Evolutionary conservation across 2,888 invertebrate species (phyloP).

Genomic region (Oxyteleia sp.): DNA sequence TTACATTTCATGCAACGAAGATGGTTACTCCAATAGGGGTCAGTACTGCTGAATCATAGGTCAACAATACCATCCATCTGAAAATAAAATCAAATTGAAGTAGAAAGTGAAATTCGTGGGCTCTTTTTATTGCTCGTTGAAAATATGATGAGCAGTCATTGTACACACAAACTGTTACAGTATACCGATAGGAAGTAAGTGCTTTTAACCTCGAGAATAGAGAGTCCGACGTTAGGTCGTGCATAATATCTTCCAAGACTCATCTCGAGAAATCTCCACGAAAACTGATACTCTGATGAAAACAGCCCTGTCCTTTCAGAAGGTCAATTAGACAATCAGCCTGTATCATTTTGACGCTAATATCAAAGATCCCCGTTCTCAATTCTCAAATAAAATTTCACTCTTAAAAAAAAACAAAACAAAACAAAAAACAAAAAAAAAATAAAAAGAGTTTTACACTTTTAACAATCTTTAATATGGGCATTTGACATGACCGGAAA

Average conservation of each 20-base stretch:
- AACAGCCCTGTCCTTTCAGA: constrained; percentile 4
- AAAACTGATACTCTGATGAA: constrained; percentile 31
- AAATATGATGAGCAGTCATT: constrained; percentile 18
- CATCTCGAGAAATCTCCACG: constrained; percentile 18
- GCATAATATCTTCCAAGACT: constrained; percentile 21
- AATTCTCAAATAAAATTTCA: not conserved
- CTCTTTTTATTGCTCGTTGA: constrained; percentile 22
- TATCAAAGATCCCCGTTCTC: not conserved
- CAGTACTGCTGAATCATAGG: constrained; percentile 8
- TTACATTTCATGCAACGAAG: too few relatives aligned
- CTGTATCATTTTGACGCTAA: constrained; percentile 3
- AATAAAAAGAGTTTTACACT: too few relatives aligned
- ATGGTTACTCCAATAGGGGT: too few relatives aligned
- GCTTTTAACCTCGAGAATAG: constrained; percentile 33
- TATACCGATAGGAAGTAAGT: constrained; percentile 6
- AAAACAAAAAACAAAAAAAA: too few relatives aligned
- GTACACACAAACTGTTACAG: not conserved
- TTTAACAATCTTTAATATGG: too few relatives aligned
- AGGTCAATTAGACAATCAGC: constrained; percentile 38
- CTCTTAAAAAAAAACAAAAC: too few relatives aligned
- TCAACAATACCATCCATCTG: not conserved
- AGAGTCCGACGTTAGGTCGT: constrained; percentile 43
- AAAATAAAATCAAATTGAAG: constrained; percentile 16
- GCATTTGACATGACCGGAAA: too few relatives aligned
- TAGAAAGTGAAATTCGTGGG: constrained; percentile 28